phyloP scores from a whole-genome alignment of 37 sponge, comb jelly and placozoan species.

The Eunapius fragilis region DNA sequence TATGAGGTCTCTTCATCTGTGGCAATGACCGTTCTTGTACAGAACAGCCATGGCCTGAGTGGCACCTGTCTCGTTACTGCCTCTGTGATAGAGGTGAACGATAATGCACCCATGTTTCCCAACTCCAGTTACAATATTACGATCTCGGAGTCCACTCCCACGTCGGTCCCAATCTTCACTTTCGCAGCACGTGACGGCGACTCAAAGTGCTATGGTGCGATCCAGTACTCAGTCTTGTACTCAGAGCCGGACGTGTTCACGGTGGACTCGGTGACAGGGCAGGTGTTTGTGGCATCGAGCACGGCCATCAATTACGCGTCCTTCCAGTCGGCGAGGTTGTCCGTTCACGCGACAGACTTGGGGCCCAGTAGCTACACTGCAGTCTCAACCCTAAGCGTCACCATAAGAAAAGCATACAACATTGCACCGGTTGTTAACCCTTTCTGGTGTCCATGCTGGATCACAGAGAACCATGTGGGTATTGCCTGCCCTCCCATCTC shows the following conservation, averaged over 20 bases:
- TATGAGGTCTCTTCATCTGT: conserved; percentile 13
- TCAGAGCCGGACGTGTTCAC: conserved; percentile 53
- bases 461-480: conserved; percentile 33
- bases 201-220: conserved; percentile 50
- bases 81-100: conserved; percentile 36
- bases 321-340: conserved; percentile 33
- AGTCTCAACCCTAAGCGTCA: conserved; percentile 36
- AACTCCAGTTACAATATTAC: conserved; percentile 4
- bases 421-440: conserved; percentile 55
- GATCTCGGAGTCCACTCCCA: conserved; percentile 12
- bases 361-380: background rate
- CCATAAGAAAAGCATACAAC: conserved; percentile 45
- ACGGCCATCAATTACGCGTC: conserved; percentile 55
- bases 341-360: conserved; percentile 53
- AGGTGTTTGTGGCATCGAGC: conserved; percentile 34
- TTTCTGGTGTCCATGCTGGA: conserved; percentile 65
- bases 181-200: conserved; percentile 69
- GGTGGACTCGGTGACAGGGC: conserved; percentile 62
- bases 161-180: conserved; percentile 30
- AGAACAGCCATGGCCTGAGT: conserved; percentile 6
- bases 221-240: conserved; percentile 45
- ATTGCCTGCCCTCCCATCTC: conserved; percentile 39
- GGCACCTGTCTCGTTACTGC: conserved; percentile 12
- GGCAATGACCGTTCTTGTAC: conserved; percentile 32
- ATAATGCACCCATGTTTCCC: conserved; percentile 64